Base-by-base conservation (phyloP, 2,888 invertebrate genomes). In the Selenia dentaria region DNA sequence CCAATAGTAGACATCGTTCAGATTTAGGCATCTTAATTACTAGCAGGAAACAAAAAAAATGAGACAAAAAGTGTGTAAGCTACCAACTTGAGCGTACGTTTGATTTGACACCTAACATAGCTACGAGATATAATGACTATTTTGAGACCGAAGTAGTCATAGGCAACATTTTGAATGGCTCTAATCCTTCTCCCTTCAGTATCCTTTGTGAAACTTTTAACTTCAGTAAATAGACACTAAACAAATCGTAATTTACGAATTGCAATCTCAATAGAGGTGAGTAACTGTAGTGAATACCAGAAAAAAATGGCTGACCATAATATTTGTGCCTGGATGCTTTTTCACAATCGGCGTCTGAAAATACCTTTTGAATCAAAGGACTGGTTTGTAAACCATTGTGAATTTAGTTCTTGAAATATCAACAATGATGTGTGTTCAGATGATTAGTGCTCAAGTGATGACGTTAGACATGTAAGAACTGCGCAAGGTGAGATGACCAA, bases 401-500 rank as follows among this genome's bases (percentile, higher is more conserved):
- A 24, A 44, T 64, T 56, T 48, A 35, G 29, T 31, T 40, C 35
- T 40, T 24, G 33, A 65, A 67, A 67, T 60, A 65, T 65, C 61
- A 63, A 57, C 63, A 51, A 62, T 53, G 58, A 38, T 83, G 70
- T 84, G 81, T 82, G 75, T 70, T 70, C 67, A 63, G 67, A 56
- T 60, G 74, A 77, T 84, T 79, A 82, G 73, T 74, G 70, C 57
- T 60, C 24, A 56, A 60, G 60, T 59, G 71, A 76, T 85, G 83
- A 85, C 81, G 83, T 65, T 74, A 73, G 62, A 63, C 64, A 60
- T 60, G 61, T 61, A 67, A 69, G 63, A 70, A 61, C 66, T 63
- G 65, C 68, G 73, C 75, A 79, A 82, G 75, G 74, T 78, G 69
- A 79, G 64, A 58, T 73, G 68, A 73, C 49, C 45, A 51, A 52